Conservation (phyloP, 2,797 vertebrate genomes). For the Acanthis flammea region DNA sequence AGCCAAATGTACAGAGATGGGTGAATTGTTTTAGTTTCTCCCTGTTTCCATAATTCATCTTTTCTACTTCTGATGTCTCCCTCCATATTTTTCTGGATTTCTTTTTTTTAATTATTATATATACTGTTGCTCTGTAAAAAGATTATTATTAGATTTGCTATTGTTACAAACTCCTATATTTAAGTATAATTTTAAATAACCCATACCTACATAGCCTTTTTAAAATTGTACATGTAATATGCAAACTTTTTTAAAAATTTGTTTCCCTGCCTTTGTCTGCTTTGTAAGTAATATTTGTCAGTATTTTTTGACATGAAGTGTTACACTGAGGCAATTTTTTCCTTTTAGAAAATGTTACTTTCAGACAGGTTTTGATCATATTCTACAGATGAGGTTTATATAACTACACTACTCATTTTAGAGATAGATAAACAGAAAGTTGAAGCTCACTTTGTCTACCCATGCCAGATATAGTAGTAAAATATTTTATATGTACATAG, state of each 20-base stretch:
- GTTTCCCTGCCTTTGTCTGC: background rate
- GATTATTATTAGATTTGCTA: background rate
- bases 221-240: background rate
- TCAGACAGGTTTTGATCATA: background rate
- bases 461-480: background rate
- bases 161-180: background rate
- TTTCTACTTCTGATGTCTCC: background rate
- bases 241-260: fast-evolving
- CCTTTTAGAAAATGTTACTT: background rate
- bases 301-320: background rate
- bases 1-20: background rate
- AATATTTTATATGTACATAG: background rate
- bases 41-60: background rate
- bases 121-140: background rate
- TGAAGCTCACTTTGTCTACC: background rate
- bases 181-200: background rate
- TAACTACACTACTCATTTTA: conserved; percentile 6
- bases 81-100: background rate
- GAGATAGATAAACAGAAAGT: background rate
- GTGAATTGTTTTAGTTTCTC: background rate
- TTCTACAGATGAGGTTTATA: conserved; percentile 6
- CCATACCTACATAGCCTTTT: background rate
- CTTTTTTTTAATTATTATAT: background rate
- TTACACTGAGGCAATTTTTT: background rate
- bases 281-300: background rate